Conservation (phyloP, 2,797 vertebrate genomes). For the Phataginus tricuspis region DNA sequence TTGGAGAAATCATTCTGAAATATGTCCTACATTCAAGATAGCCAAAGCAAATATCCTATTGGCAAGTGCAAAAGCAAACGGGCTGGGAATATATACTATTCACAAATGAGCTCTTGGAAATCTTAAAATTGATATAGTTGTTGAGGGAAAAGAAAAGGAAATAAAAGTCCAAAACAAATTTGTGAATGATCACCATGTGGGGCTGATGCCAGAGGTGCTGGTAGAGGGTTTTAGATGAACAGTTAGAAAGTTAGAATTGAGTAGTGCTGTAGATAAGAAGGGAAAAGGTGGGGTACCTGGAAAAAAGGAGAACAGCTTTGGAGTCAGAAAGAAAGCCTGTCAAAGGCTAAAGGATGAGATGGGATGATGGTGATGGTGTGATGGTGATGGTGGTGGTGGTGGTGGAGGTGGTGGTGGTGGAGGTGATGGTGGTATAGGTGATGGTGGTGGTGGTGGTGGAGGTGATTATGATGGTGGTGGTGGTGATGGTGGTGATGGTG, state of each 20-base stretch:
- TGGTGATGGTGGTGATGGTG: background rate
- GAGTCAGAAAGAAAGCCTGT: background rate
- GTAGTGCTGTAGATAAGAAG: background rate
- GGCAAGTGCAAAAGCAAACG: background rate
- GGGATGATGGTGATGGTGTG: rapidly evolving
- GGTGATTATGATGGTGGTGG: rapidly evolving
- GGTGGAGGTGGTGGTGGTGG: rapidly evolving
- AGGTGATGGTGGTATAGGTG: rapidly evolving
- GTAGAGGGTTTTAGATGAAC: background rate
- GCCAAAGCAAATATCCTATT: background rate
- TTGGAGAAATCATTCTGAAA: background rate
- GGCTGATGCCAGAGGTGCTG: background rate
- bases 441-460: rapidly evolving
- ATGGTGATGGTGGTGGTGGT: rapidly evolving
- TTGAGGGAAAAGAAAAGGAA: background rate
- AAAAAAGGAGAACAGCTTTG: background rate
- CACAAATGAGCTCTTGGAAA: background rate
- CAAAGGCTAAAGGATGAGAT: background rate
- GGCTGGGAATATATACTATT: background rate
- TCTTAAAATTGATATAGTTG: too few relatives aligned
- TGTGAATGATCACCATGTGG: too few relatives aligned
- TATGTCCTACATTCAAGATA: background rate
- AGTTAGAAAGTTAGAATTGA: background rate
- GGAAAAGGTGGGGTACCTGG: background rate
- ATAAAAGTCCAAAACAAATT: background rate